A percentile compares a stretch with the other conserved stretches of the same genome.
phyloP scores from a whole-genome alignment of 2,888 invertebrate species.

The Biston stratarius region DNA sequence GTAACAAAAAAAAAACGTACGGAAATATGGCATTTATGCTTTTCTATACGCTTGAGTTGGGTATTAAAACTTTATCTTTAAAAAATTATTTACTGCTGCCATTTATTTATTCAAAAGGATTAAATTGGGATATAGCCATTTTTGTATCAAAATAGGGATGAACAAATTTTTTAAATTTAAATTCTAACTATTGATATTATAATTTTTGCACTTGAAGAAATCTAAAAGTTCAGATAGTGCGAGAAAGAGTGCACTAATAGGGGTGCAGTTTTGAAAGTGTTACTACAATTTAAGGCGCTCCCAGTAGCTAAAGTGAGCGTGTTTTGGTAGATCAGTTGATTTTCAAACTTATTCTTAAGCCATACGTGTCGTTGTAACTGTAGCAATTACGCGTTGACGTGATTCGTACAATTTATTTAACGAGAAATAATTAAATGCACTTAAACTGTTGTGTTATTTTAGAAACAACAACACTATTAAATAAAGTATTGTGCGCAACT shows the following conservation, averaged over 20 bases:
- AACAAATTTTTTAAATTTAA: background rate
- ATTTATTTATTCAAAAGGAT: constrained; percentile 7
- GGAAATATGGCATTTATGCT: constrained; percentile 77
- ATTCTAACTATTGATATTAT: background rate
- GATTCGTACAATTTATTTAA: too few relatives aligned
- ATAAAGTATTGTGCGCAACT: too few relatives aligned
- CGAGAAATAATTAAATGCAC: too few relatives aligned
- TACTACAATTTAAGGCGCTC: constrained; percentile 47
- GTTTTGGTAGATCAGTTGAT: too few relatives aligned
- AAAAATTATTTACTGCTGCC: constrained; percentile 49
- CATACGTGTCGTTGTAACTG: too few relatives aligned
- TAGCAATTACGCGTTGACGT: too few relatives aligned
- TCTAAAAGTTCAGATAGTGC: constrained; percentile 48
- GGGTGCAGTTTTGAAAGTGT: constrained; percentile 57
- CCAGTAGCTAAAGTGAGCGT: too few relatives aligned
- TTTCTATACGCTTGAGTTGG: constrained; percentile 58
- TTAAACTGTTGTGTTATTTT: too few relatives aligned
- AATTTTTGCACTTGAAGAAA: constrained; percentile 2
- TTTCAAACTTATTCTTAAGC: too few relatives aligned
- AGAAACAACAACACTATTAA: too few relatives aligned
- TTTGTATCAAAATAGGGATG: background rate
- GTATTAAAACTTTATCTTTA: constrained; percentile 63
- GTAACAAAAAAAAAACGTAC: constrained; percentile 79
- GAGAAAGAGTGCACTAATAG: constrained; percentile 66
- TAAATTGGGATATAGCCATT: constrained; percentile 6